These are phyloP conservation scores for Tetramorium alpestre DNA, from an alignment of 1,140 invertebrate genomes.

Conservation along the genomic window DNA sequence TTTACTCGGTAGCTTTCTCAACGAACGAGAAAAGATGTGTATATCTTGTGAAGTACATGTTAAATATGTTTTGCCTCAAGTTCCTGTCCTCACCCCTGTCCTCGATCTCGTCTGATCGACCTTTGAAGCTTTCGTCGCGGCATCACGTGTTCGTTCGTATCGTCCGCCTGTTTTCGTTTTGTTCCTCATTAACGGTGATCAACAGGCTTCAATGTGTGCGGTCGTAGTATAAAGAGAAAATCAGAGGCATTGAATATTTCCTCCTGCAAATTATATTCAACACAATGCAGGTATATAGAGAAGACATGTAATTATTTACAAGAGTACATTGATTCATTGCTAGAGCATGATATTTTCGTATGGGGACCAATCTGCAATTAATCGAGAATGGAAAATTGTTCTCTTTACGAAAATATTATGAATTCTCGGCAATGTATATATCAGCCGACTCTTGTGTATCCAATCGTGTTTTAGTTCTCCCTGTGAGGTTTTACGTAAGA, in stretches of 20 bases:
- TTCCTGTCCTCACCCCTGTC: background rate
- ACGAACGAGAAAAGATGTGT: slow-evolving; percentile 2
- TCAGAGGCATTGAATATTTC: background rate
- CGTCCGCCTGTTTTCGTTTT: slow-evolving; percentile 27
- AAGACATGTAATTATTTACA: slow-evolving; percentile 7
- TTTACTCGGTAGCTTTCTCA: slow-evolving; percentile 22
- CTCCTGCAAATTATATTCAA: background rate
- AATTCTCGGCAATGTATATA: background rate
- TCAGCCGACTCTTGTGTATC: background rate
- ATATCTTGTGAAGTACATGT: background rate
- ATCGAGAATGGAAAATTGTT: background rate
- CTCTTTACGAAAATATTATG: background rate
- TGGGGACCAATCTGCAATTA: background rate
- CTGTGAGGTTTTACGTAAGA: background rate
- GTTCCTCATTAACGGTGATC: slow-evolving; percentile 24
- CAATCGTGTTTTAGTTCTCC: background rate
- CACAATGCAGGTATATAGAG: background rate
- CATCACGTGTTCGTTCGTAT: slow-evolving; percentile 2
- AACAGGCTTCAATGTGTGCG: slow-evolving; percentile 18
- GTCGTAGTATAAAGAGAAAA: background rate
- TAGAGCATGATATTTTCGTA: background rate
- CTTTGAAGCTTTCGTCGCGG: background rate
- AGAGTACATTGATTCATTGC: background rate
- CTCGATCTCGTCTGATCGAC: background rate
- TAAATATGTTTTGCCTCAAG: background rate